These are phyloP conservation scores for Phyllotreta striolata DNA, from an alignment of 2,888 invertebrate genomes.

Conservation along the genomic window DNA sequence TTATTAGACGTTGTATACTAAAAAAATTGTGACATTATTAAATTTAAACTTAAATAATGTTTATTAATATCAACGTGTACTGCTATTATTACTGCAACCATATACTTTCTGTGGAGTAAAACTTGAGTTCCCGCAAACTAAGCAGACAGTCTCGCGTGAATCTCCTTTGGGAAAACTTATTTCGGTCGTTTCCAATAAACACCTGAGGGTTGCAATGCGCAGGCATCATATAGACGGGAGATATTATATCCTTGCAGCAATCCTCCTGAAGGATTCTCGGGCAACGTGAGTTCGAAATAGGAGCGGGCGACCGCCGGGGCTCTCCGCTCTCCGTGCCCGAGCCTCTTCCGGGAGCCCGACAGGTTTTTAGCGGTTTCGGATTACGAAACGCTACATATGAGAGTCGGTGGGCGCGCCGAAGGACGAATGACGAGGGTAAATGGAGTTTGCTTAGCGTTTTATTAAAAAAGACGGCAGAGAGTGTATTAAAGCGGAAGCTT, in stretches of 20 bases:
- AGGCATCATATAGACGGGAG: constrained; percentile 5
- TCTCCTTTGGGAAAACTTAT: constrained; percentile 28
- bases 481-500: neutral
- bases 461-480: constrained; percentile 2
- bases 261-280: neutral
- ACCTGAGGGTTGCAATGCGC: constrained; percentile 21
- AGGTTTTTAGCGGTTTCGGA: constrained; percentile 9
- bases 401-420: constrained; percentile 1
- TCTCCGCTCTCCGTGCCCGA: neutral
- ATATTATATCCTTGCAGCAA: constrained; percentile 5
- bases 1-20: too few species aligned
- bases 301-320: constrained; percentile 1
- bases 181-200: constrained; percentile 28
- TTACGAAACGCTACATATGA: constrained; percentile 10
- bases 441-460: constrained; percentile 11
- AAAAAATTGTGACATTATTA: too few species aligned
- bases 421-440: constrained; percentile 10
- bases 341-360: constrained; percentile 9
- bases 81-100: too few species aligned
- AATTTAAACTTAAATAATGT: too few species aligned
- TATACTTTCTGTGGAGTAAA: too few species aligned
- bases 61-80: too few species aligned
- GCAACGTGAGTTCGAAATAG: constrained; percentile 9
- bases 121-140: too few species aligned
- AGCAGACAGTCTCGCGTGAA: neutral